Evolutionary conservation across 2,888 invertebrate genomes (phyloP), one percentile per base, ranked within the genome.

Genomic region (Meganola albula): DNA sequence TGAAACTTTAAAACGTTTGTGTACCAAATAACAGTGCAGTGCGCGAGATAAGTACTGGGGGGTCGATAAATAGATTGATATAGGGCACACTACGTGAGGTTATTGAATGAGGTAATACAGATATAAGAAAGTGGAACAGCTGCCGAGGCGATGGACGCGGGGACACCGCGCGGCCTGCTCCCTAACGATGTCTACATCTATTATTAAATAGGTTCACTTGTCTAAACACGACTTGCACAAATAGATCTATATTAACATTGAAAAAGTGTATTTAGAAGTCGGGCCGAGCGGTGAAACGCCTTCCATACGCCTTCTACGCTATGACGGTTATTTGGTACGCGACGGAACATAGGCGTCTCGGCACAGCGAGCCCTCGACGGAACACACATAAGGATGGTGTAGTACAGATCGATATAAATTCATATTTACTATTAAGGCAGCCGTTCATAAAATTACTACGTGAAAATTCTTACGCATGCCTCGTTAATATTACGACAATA

Each of bases 1-100:
- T 70, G 58, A 66, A 72, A 70, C 62, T 64, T 64, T 63, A 60
- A 53, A 45, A 49, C 42, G 43, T 40, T 41, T 64, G 75, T 77
- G 80, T 82, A 80, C 83, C 83, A 82, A 80, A 80, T 79, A 82
- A 83, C 80, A 82, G 83, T 77, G 83, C 79, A 76, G 79, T 66
- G 74, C 71, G 64, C 58, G 66, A 52, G 63, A 65, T 83, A 83
- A 82, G 80, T 84, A 83, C 82, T 64, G 66, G 66, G 57, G n/a
- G 62, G 29, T 47, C 62, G 65, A 69, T 70, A 69, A 70, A 70
- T 71, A 74, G 65, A 61, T 57, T 58, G 58, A 63, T 63, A 67
- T 60, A 65, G 51, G 50, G 54, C 59, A 60, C 54, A 67, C 60
- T 70, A 68, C 53, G 69, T 77, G 83, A 83, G 80, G 82, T 80